Evolutionary conservation across 2,888 invertebrate species (phyloP).

Genomic region (Tineola bisselliella): DNA sequence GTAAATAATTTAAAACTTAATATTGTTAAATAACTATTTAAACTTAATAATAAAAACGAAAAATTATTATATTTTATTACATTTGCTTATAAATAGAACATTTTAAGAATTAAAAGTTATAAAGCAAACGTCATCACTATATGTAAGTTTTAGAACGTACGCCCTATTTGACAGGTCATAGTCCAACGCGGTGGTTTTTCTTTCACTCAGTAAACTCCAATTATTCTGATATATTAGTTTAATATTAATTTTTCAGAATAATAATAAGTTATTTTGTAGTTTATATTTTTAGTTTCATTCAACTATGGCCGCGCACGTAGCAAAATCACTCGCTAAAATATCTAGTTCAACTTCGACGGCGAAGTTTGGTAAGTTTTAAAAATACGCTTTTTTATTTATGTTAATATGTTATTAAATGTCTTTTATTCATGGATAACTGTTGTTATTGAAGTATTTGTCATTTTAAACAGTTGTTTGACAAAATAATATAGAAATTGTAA

Average conservation of each 20-base stretch:
- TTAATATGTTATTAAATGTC: background rate
- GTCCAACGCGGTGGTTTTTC: slow-evolving; percentile 45
- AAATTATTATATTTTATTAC: background rate
- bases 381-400: slow-evolving; percentile 13
- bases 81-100: background rate
- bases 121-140: background rate
- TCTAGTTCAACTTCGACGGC: slow-evolving; percentile 42
- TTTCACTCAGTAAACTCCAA: slow-evolving; percentile 25
- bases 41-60: background rate
- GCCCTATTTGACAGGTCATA: slow-evolving; percentile 39
- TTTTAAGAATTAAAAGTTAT: too few species aligned
- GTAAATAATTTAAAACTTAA: too few species aligned
- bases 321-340: slow-evolving; percentile 50
- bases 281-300: slow-evolving; percentile 11
- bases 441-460: slow-evolving; percentile 3
- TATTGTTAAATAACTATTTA: too few species aligned
- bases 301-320: slow-evolving; percentile 56
- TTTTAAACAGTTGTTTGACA: slow-evolving; percentile 14
- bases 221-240: slow-evolving; percentile 23
- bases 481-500: background rate
- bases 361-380: slow-evolving; percentile 46
- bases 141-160: background rate
- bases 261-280: background rate
- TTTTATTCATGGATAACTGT: background rate
- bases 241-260: slow-evolving; percentile 26